These are phyloP conservation scores for Cosmia trapezina DNA, from an alignment of 2,888 invertebrate species.

Conservation along the genomic window DNA sequence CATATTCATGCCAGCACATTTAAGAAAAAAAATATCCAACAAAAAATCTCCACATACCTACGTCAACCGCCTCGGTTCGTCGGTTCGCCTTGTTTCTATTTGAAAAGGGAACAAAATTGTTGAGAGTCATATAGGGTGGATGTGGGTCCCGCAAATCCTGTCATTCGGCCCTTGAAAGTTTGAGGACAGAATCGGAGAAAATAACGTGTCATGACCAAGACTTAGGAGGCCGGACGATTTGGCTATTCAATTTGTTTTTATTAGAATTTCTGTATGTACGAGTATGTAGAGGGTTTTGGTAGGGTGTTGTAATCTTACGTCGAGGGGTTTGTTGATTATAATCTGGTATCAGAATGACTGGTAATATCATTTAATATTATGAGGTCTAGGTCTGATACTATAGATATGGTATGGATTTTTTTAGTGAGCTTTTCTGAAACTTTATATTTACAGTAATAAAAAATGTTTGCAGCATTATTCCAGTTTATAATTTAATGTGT, in stretches of 20 bases:
- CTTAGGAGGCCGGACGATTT: constrained; percentile 44
- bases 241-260: constrained; percentile 66
- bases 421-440: no score
- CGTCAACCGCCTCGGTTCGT: constrained; percentile 71
- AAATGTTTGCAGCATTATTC: no score
- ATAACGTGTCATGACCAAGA: constrained; percentile 68
- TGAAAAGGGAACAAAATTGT: constrained; percentile 82
- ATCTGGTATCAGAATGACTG: constrained; percentile 5
- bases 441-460: no score
- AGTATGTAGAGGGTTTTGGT: constrained; percentile 20
- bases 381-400: no score
- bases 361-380: not conserved
- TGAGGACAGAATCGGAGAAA: constrained; percentile 71
- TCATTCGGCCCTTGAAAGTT: constrained; percentile 81
- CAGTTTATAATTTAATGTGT: no score
- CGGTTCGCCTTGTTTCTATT: constrained; percentile 79
- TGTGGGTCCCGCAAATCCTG: constrained; percentile 81
- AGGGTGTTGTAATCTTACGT: constrained; percentile 5
- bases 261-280: constrained; percentile 58
- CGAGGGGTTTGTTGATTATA: constrained; percentile 18
- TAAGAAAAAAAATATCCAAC: constrained; percentile 20
- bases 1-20: constrained; percentile 31
- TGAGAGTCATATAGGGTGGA: constrained; percentile 82
- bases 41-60: constrained; percentile 39
- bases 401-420: no score